These are phyloP conservation scores for Spilarctia lutea DNA, from an alignment of 2,888 invertebrate species.

Conservation along the genomic window DNA sequence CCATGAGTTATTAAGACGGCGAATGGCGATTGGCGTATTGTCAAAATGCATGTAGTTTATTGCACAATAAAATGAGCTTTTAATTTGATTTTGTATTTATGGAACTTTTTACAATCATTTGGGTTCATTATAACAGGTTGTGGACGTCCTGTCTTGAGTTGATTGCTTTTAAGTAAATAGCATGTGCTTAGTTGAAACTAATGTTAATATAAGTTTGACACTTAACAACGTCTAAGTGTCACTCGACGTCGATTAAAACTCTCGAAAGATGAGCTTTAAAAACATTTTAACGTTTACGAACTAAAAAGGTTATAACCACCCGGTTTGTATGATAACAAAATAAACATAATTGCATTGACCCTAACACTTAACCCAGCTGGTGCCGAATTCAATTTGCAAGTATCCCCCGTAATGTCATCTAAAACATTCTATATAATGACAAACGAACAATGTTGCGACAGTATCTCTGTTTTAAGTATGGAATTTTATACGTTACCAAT, in stretches of 20 bases:
- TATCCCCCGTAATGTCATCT: conserved; percentile 66
- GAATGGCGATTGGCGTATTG: conserved; percentile 60
- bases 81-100: conserved; percentile 52
- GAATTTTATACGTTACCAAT: conserved; percentile 48
- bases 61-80: conserved; percentile 44
- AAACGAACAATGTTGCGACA: conserved; percentile 60
- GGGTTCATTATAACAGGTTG: conserved; percentile 28
- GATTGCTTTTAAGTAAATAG: conserved; percentile 1
- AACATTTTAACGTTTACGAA: neutral
- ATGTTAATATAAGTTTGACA: neutral
- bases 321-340: conserved; percentile 42
- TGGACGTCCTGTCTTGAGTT: conserved; percentile 24
- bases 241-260: neutral
- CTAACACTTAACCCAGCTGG: conserved; percentile 55
- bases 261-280: conserved; percentile 6
- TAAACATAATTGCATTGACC: conserved; percentile 52
- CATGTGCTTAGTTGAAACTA: neutral
- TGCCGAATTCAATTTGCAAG: conserved; percentile 64
- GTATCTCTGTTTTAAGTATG: conserved; percentile 54
- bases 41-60: conserved; percentile 60
- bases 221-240: conserved; percentile 5
- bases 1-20: conserved; percentile 64
- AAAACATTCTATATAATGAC: conserved; percentile 69
- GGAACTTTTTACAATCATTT: conserved; percentile 38
- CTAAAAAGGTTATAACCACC: conserved; percentile 31